Evolutionary conservation across 2,888 invertebrate species (phyloP).

Genomic region (Cheilosia vulpina): DNA sequence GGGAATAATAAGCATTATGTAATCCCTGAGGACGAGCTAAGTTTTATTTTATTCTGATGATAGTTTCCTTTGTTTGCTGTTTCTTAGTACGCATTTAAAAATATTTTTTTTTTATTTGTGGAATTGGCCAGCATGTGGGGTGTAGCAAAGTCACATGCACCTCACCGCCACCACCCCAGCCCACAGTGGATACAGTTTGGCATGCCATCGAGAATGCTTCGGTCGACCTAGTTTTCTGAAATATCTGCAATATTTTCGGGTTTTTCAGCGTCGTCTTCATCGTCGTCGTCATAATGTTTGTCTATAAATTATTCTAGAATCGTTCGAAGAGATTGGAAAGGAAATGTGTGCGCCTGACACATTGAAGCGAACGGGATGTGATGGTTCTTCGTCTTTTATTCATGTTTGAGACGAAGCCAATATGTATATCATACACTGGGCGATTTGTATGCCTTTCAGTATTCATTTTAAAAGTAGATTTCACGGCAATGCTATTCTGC

Average conservation of each 20-base stretch:
- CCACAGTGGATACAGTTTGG: slow-evolving; percentile 45
- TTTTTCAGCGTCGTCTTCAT: slow-evolving; percentile 20
- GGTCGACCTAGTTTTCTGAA: slow-evolving; percentile 63
- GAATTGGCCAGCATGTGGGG: slow-evolving; percentile 41
- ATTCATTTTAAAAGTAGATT: slow-evolving; percentile 19
- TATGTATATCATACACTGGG: slow-evolving; percentile 17
- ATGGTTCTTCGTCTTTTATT: slow-evolving; percentile 39
- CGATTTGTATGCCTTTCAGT: slow-evolving; percentile 36
- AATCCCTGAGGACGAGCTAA: slow-evolving; percentile 59
- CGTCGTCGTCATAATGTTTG: slow-evolving; percentile 25
- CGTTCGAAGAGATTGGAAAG: slow-evolving; percentile 47
- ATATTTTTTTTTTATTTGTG: slow-evolving; percentile 11
- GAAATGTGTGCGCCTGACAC: slow-evolving; percentile 50
- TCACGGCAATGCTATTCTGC: not conserved
- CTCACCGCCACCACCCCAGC: not conserved
- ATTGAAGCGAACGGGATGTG: slow-evolving; percentile 13
- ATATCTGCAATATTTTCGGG: slow-evolving; percentile 66
- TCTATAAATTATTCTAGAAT: slow-evolving; percentile 66
- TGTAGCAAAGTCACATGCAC: slow-evolving; percentile 9
- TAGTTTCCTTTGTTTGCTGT: slow-evolving; percentile 19
- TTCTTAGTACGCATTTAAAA: slow-evolving; percentile 35
- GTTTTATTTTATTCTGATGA: slow-evolving; percentile 11
- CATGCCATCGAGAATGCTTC: slow-evolving; percentile 58
- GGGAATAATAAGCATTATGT: slow-evolving; percentile 39
- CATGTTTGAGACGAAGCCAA: slow-evolving; percentile 53